These are phyloP conservation scores for Reinhardtius hippoglossoides DNA, from an alignment of 2,113 vertebrate genomes.

Conservation along the genomic window DNA sequence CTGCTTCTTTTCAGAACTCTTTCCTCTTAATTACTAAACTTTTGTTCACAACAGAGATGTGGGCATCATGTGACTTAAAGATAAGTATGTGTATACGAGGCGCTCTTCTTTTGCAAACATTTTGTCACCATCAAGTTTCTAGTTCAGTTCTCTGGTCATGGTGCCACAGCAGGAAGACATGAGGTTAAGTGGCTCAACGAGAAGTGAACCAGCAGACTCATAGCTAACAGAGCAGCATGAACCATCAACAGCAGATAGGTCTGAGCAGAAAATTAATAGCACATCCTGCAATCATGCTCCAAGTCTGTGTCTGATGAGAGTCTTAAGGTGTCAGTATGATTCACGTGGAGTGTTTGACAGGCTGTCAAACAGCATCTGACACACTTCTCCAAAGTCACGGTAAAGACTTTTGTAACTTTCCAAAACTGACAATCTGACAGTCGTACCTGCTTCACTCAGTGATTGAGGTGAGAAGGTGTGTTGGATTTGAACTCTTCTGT, in stretches of 20 bases:
- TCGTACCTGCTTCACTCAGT: not conserved
- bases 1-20: constrained; percentile 36
- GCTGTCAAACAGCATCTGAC: constrained; percentile 17
- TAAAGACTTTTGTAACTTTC: not conserved
- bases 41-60: constrained; percentile 11
- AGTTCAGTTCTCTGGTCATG: constrained; percentile 27
- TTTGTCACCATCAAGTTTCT: constrained; percentile 2
- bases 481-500: not conserved
- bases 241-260: constrained; percentile 41
- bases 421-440: not conserved
- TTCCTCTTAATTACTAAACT: not conserved
- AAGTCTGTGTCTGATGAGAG: constrained; percentile 3
- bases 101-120: not conserved
- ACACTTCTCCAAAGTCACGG: not conserved
- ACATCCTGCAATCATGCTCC: constrained; percentile 16
- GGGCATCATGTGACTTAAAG: constrained; percentile 10
- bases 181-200: constrained; percentile 40
- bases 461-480: not conserved
- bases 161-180: constrained; percentile 36
- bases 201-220: constrained; percentile 50
- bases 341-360: constrained; percentile 15
- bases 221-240: constrained; percentile 51
- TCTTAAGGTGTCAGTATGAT: constrained; percentile 6
- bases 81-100: not conserved
- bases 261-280: constrained; percentile 27